Conservation (phyloP, 2,113 vertebrate species). For the Scomber colias region DNA sequence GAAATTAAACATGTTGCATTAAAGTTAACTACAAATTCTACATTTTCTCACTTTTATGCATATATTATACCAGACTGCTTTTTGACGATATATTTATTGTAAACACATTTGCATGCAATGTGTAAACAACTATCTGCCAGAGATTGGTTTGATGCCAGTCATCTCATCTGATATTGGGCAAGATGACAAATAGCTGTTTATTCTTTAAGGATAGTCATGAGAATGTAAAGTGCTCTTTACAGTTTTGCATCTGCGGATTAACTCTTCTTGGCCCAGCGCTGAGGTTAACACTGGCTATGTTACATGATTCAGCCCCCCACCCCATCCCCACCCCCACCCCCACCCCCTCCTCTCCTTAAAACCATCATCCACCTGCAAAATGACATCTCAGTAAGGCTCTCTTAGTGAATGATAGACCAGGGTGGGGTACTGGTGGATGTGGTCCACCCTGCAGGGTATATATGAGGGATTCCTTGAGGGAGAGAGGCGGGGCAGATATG, state of each 20-base stretch:
- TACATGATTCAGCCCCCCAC: neutral
- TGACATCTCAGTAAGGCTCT: slow-evolving; percentile 32
- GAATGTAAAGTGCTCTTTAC: slow-evolving; percentile 27
- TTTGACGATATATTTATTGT: neutral
- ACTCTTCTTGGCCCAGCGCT: slow-evolving; percentile 35
- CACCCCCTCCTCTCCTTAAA: slow-evolving; percentile 3
- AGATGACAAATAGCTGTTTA: slow-evolving; percentile 40
- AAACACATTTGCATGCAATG: neutral
- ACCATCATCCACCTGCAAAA: slow-evolving; percentile 52
- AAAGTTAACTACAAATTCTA: neutral
- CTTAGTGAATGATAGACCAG: slow-evolving; percentile 21
- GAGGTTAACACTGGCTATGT: neutral
- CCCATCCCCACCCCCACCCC: neutral
- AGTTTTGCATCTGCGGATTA: slow-evolving; percentile 49
- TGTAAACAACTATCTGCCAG: slow-evolving; percentile 8
- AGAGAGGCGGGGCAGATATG: slow-evolving; percentile 57
- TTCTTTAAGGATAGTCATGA: slow-evolving; percentile 27
- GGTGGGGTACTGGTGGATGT: slow-evolving; percentile 50
- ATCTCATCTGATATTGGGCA: slow-evolving; percentile 45
- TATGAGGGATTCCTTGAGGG: slow-evolving; percentile 72
- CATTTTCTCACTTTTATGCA: neutral
- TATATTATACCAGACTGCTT: neutral
- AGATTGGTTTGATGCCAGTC: slow-evolving; percentile 43
- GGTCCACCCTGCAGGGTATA: slow-evolving; percentile 56
- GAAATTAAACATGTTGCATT: neutral